phyloP scores from a whole-genome alignment of 2,113 vertebrate genomes.

The Emydocephalus ijimae region DNA sequence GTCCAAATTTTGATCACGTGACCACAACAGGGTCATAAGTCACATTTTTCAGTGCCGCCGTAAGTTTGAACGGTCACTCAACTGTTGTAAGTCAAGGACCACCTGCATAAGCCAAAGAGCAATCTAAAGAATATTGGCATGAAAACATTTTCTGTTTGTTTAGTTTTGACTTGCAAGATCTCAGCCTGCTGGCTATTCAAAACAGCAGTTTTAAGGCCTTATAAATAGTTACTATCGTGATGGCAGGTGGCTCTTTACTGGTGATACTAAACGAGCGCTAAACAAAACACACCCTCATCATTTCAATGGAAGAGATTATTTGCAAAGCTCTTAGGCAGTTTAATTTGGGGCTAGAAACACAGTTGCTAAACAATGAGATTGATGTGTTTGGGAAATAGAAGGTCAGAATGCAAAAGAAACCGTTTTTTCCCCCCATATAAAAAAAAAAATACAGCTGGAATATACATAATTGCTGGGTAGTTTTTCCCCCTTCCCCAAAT shows the following conservation, averaged over 20 bases:
- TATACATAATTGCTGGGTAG: slow-evolving; percentile 18
- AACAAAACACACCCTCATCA: slow-evolving; percentile 29
- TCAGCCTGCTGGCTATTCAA: slow-evolving; percentile 44
- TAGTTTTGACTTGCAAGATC: slow-evolving; percentile 42
- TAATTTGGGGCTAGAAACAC: slow-evolving; percentile 40
- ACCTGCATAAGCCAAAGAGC: not conserved
- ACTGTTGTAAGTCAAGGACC: too few relatives aligned
- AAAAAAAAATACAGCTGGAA: not conserved
- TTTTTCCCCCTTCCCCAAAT: slow-evolving; percentile 5
- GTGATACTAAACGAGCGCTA: not conserved
- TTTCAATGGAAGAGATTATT: slow-evolving; percentile 38
- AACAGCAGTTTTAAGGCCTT: slow-evolving; percentile 33
- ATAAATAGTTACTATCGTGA: slow-evolving; percentile 25
- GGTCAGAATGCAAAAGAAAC: slow-evolving; percentile 38
- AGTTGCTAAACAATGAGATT: slow-evolving; percentile 38
- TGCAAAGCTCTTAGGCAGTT: slow-evolving; percentile 23
- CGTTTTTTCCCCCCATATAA: slow-evolving; percentile 47
- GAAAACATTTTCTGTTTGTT: not conserved
- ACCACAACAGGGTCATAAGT: not conserved
- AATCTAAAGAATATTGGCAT: not conserved
- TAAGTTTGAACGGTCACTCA: too few relatives aligned
- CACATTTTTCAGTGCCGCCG: too few relatives aligned
- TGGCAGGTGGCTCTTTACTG: slow-evolving; percentile 23
- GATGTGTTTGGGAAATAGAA: slow-evolving; percentile 31
- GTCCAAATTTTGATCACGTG: too few relatives aligned